Evolutionary conservation across 1,140 invertebrate species (phyloP).

Genomic region (Platorchestia sp.): DNA sequence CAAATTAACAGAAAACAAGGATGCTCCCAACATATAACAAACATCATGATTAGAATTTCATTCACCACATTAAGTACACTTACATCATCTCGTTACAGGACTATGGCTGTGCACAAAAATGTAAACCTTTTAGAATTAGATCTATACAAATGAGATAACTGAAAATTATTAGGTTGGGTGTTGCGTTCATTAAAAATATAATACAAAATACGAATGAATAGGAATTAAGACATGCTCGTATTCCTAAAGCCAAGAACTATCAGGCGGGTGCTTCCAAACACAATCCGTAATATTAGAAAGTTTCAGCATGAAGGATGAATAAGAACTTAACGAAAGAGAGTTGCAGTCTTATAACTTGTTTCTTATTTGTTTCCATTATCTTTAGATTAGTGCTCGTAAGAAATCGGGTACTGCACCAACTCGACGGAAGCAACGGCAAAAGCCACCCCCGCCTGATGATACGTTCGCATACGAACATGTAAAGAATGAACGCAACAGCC

Average conservation of each 20-base stretch:
- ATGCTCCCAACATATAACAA: not conserved
- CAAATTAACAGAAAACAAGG: not conserved
- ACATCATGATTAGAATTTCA: not conserved
- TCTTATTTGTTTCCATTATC: not conserved
- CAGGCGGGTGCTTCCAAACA: not conserved
- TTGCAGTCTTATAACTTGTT: not conserved
- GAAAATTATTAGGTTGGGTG: not conserved
- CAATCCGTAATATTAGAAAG: not conserved
- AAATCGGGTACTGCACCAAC: not conserved
- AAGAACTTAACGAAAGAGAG: not conserved
- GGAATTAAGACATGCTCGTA: not conserved
- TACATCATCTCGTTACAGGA: not conserved
- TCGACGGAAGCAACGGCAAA: too few relatives aligned
- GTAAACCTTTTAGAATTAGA: not conserved
- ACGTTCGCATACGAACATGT: not conserved
- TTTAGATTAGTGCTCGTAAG: not conserved
- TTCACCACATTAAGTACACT: not conserved
- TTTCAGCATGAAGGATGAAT: not conserved
- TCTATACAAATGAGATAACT: not conserved
- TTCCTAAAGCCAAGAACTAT: not conserved
- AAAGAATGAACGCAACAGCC: not conserved
- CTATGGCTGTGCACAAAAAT: not conserved
- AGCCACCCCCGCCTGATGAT: too few relatives aligned
- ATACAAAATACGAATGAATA: not conserved
- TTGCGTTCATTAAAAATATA: not conserved